Conservation (phyloP, 2,113 vertebrate genomes). For the Cercopithecus mona region DNA sequence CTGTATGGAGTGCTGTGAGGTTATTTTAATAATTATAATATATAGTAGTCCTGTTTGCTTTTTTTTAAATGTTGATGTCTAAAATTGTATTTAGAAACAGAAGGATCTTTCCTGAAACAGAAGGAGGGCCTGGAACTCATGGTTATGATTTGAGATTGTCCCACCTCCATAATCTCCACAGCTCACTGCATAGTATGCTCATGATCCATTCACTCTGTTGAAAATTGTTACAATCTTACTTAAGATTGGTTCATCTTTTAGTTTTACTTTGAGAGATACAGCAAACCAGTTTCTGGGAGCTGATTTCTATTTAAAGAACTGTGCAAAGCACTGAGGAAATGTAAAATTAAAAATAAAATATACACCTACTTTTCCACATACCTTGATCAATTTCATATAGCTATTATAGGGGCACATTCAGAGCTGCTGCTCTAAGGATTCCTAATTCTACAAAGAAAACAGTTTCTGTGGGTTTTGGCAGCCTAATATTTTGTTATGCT, state of each 20-base stretch:
- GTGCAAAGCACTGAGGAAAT: conserved; percentile 32
- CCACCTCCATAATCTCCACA: background rate
- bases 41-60: background rate
- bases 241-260: background rate
- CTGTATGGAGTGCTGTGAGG: background rate
- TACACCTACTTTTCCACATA: background rate
- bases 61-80: background rate
- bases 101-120: background rate
- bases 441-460: conserved; percentile 31
- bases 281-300: background rate
- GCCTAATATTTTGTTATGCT: conserved; percentile 43
- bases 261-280: background rate
- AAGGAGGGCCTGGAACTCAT: background rate
- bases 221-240: background rate
- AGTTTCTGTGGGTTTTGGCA: conserved; percentile 17
- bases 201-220: background rate
- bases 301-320: background rate
- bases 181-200: background rate
- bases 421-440: background rate
- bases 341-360: conserved; percentile 40
- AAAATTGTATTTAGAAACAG: background rate
- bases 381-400: background rate
- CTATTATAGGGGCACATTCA: background rate
- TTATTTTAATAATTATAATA: background rate
- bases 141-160: background rate